phyloP scores from a whole-genome alignment of 2,797 vertebrate genomes.

The Artibeus jamaicensis region DNA sequence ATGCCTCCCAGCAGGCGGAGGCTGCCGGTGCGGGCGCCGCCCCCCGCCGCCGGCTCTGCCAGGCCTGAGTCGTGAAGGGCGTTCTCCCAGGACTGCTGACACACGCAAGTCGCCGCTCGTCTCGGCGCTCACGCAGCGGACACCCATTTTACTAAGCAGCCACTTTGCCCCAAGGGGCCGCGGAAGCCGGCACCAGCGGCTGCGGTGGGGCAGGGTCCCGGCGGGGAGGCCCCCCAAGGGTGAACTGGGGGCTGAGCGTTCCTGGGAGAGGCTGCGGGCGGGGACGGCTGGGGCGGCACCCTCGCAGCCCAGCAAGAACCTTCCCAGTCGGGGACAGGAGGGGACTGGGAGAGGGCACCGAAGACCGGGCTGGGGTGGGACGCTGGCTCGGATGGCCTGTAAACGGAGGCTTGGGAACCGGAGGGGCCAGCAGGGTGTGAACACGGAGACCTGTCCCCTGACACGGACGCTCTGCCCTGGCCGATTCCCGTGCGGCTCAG shows the following conservation, averaged over 20 bases:
- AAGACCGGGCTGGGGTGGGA: not conserved
- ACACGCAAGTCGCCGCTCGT: rapidly evolving
- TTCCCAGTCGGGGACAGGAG: rapidly evolving
- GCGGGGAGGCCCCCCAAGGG: too few species aligned
- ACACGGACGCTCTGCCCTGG: too few species aligned
- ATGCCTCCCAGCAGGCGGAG: not conserved
- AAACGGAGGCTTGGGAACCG: rapidly evolving
- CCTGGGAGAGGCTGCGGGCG: not conserved
- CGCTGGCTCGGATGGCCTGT: rapidly evolving
- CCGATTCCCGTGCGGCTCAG: rapidly evolving
- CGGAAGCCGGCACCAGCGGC: rapidly evolving
- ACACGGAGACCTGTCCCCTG: not conserved
- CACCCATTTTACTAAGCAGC: rapidly evolving
- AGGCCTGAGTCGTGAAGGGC: not conserved
- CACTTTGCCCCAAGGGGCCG: rapidly evolving
- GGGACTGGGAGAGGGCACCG: too few species aligned
- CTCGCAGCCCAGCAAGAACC: not conserved
- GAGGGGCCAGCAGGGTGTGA: rapidly evolving
- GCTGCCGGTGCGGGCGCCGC: rapidly evolving
- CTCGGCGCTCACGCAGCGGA: rapidly evolving
- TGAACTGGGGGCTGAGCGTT: rapidly evolving
- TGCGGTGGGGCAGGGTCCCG: rapidly evolving
- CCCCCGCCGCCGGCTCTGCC: not conserved
- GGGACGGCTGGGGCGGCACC: not conserved
- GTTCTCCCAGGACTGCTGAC: not conserved